Conservation (phyloP, 2,113 vertebrate genomes). For the Prunella fulvescens region DNA sequence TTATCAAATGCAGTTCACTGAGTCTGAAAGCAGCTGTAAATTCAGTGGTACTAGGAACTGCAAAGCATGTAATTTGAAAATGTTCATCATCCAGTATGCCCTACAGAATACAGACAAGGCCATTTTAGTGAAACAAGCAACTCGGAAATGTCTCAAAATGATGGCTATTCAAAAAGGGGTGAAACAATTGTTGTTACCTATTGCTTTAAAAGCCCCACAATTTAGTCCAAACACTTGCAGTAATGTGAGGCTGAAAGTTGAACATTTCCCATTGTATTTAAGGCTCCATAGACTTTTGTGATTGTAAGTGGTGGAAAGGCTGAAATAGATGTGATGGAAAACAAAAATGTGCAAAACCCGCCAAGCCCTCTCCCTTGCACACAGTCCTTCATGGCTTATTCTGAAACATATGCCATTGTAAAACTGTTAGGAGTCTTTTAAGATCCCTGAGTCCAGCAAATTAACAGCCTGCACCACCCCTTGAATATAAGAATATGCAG, state of each 20-base stretch:
- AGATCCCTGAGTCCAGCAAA: not conserved
- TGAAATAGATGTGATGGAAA: not conserved
- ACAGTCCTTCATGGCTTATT: not conserved
- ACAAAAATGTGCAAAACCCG: not conserved
- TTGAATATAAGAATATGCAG: not conserved
- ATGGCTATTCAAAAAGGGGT: not conserved
- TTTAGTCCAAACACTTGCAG: not conserved
- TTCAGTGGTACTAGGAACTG: conserved; percentile 61
- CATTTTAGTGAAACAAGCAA: conserved; percentile 51
- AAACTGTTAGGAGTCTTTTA: not conserved
- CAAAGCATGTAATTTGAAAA: conserved; percentile 73
- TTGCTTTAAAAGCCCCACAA: not conserved
- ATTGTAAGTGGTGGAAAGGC: not conserved
- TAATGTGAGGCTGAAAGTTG: not conserved
- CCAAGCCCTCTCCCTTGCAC: not conserved
- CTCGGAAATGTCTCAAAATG: not conserved
- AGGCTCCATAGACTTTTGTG: not conserved
- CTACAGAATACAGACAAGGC: conserved; percentile 49
- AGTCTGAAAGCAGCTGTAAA: conserved; percentile 68
- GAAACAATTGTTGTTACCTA: not conserved
- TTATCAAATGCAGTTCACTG: conserved; percentile 69
- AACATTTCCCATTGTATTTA: not conserved
- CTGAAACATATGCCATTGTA: not conserved
- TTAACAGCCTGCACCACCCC: not conserved
- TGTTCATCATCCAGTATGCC: conserved; percentile 53